Conservation (phyloP, 2,113 vertebrate genomes). For the Phylloscopus trochiloides region DNA sequence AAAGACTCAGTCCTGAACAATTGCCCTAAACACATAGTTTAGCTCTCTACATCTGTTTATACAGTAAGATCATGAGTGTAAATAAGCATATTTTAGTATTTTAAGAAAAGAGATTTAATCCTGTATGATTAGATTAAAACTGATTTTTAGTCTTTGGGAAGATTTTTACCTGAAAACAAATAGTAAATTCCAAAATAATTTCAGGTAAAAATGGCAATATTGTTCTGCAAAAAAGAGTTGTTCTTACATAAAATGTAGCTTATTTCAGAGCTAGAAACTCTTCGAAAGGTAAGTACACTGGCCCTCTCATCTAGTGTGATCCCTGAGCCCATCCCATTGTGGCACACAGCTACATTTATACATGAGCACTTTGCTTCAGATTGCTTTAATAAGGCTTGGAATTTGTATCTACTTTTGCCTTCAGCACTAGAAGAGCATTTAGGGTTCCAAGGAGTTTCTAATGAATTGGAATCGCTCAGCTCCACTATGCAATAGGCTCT, state of each 20-base stretch:
- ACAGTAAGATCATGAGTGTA: background rate
- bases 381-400: background rate
- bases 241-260: background rate
- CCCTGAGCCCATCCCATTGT: background rate
- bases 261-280: background rate
- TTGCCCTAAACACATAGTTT: background rate
- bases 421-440: background rate
- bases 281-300: background rate
- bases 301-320: background rate
- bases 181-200: background rate
- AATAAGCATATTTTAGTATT: background rate
- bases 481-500: background rate
- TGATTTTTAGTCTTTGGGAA: background rate
- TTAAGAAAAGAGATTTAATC: background rate
- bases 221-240: background rate
- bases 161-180: background rate
- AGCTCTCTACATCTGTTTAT: background rate
- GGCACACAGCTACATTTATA: background rate
- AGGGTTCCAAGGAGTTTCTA: background rate
- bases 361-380: background rate
- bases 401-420: background rate
- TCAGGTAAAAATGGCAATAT: background rate
- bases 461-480: background rate
- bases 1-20: background rate
- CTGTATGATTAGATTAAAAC: background rate